phyloP scores from a whole-genome alignment of 2,888 invertebrate genomes.

The Didymodactylos carnosus region DNA sequence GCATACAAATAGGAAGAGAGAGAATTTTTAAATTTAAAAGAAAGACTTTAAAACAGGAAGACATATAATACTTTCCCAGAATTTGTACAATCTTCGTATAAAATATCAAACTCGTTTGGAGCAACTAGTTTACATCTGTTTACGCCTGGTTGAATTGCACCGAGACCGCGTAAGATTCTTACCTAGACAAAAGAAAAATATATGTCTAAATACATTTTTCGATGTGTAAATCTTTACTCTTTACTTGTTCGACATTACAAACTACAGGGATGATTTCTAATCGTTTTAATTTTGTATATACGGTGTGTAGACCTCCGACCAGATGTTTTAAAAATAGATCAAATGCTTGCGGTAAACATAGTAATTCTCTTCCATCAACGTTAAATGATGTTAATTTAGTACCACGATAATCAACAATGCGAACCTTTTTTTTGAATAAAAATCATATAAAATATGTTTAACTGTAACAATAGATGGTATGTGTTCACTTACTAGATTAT shows the following conservation, averaged over 20 bases:
- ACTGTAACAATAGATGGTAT: too few relatives aligned
- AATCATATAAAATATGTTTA: too few relatives aligned
- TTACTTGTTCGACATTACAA: constrained; percentile 82
- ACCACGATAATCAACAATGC: constrained; percentile 45
- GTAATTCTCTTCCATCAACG: constrained; percentile 81
- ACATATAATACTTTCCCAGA: constrained; percentile 78
- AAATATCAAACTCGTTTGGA: constrained; percentile 93
- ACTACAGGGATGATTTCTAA: constrained; percentile 94
- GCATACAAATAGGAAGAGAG: too few relatives aligned
- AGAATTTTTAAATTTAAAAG: too few relatives aligned
- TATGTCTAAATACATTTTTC: background rate
- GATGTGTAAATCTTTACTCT: too few relatives aligned
- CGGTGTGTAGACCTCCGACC: constrained; percentile 94
- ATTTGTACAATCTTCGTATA: constrained; percentile 97
- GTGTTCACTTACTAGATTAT: background rate
- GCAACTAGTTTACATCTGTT: constrained; percentile 96
- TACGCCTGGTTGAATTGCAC: constrained; percentile 97
- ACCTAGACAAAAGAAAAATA: too few relatives aligned
- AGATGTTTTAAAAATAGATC: constrained; percentile 94
- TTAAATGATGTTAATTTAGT: constrained; percentile 94
- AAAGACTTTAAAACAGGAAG: too few relatives aligned
- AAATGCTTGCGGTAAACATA: constrained; percentile 93
- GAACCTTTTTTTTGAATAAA: too few relatives aligned
- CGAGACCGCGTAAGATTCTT: constrained; percentile 82
- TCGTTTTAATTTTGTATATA: constrained; percentile 94